These are phyloP conservation scores for Lepetodrilus schrolli DNA, from an alignment of 2,888 invertebrate species.

Conservation along the genomic window DNA sequence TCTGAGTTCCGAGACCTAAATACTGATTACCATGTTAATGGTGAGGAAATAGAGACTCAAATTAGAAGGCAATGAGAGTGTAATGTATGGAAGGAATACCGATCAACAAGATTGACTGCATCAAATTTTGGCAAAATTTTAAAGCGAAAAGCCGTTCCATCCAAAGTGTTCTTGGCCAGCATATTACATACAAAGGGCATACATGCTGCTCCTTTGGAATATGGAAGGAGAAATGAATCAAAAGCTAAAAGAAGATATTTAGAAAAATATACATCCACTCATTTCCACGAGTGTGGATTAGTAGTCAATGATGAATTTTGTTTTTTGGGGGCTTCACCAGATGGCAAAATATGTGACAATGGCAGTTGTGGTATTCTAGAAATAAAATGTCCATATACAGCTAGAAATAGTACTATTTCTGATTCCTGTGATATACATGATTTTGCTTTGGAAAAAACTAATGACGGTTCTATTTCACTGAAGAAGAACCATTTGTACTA, in stretches of 20 bases:
- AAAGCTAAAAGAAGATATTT: slow-evolving; percentile 37
- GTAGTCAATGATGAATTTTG: slow-evolving; percentile 37
- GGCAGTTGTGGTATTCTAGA: slow-evolving; percentile 36
- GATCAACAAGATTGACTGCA: no score
- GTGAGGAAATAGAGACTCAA: no score
- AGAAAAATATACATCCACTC: background rate
- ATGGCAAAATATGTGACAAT: slow-evolving; percentile 40
- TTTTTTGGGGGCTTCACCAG: slow-evolving; percentile 40
- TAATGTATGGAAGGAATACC: no score
- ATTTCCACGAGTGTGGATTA: slow-evolving; percentile 39
- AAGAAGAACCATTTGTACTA: slow-evolving; percentile 33
- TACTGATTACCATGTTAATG: no score
- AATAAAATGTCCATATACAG: slow-evolving; percentile 41
- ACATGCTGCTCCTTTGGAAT: no score
- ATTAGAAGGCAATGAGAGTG: no score
- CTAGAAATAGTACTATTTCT: slow-evolving; percentile 32
- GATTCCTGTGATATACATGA: slow-evolving; percentile 31
- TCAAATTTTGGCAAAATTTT: no score
- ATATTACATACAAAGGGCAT: no score
- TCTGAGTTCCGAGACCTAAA: no score
- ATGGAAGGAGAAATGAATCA: no score
- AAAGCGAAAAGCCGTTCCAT: no score
- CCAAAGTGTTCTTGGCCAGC: no score
- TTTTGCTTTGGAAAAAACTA: slow-evolving; percentile 27
- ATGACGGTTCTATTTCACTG: background rate